Evolutionary conservation across 1,140 invertebrate genomes (phyloP).

Genomic region (Lepidurus apus): DNA sequence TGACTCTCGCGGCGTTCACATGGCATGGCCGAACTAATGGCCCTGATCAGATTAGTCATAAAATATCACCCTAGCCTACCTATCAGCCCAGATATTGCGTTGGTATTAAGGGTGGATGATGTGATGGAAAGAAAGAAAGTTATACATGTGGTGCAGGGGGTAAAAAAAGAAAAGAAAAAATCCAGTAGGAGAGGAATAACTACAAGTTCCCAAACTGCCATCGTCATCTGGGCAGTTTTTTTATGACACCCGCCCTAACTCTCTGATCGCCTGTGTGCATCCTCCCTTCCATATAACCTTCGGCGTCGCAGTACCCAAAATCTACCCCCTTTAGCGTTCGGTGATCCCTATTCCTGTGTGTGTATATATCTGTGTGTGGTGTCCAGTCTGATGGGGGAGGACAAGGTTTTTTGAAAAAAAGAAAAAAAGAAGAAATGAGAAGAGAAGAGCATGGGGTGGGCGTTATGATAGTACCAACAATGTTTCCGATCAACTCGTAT

Average conservation of each 20-base stretch:
- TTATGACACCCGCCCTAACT: conserved; percentile 21
- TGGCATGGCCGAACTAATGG: too few relatives aligned
- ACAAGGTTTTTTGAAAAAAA: background rate
- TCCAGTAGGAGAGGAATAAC: conserved; percentile 8
- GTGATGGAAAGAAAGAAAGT: background rate
- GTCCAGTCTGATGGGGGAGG: background rate
- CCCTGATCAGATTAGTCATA: conserved; percentile 14
- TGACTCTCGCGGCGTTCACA: too few relatives aligned
- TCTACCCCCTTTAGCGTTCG: too few relatives aligned
- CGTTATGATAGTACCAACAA: conserved; percentile 11
- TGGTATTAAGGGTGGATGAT: background rate
- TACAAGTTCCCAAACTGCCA: background rate
- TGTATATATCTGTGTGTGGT: background rate
- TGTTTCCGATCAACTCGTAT: conserved; percentile 3
- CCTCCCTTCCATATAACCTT: background rate
- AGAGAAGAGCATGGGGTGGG: background rate
- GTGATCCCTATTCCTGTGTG: too few relatives aligned
- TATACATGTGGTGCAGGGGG: background rate
- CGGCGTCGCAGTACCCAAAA: background rate
- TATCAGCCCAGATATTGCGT: background rate
- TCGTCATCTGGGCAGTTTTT: conserved; percentile 15
- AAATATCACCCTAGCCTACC: background rate
- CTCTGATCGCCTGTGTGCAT: conserved; percentile 13
- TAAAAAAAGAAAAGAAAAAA: conserved; percentile 19
- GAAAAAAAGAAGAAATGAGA: background rate